Base-by-base conservation (phyloP, 2,113 vertebrate species). In the Polyodon spathula region DNA sequence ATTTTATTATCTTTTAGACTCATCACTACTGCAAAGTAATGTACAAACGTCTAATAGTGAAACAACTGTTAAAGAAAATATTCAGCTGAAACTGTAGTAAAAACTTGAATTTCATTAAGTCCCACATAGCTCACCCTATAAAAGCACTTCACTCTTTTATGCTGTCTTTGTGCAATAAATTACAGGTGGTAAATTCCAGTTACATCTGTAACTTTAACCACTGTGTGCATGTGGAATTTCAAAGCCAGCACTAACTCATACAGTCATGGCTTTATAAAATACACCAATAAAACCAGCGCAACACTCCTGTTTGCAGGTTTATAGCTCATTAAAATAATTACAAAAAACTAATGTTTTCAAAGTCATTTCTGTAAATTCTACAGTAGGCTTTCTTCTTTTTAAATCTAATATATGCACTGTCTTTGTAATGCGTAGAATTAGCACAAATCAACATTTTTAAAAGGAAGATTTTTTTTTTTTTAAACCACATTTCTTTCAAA, bases 191-290 rank as follows among this genome's bases (percentile, higher is more conserved):
- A 37, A 54, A 54, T 27, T 56, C 0, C 11, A 54, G 10, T 48
- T 60, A 5, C 8, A n/a, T n/a, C 44, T 43, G 12, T 41, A 15
- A 8, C 37, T 50, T 39, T 39, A 37, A 48, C 43, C 39, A 53
- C 27, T 17, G 46, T 27, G 27, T 27, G 27, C 27, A 27, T 27
- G 27, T 27, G 14, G 55, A 60, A 50, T 59, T 68, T 40, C 16
- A 50, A 63, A 66, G 56, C 40, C 15, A 27, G 38, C 6, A 55
- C 55, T 54, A 46, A 46, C 14, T 42, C 53, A 37, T 55, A 69
- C 64, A 8, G 9, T 11, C 59, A 46, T 73, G 61, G 57, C 60
- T 66, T 67, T 68, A 70, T 63, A 68, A 70, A 73, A 63, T 15
- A 17, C 9, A 50, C 17, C 58, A 38, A 65, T 56, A 60, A 65